Evolutionary conservation across 2,113 vertebrate genomes (phyloP), one percentile per base, ranked within the genome.

Genomic region (Coregonus clupeaformis): DNA sequence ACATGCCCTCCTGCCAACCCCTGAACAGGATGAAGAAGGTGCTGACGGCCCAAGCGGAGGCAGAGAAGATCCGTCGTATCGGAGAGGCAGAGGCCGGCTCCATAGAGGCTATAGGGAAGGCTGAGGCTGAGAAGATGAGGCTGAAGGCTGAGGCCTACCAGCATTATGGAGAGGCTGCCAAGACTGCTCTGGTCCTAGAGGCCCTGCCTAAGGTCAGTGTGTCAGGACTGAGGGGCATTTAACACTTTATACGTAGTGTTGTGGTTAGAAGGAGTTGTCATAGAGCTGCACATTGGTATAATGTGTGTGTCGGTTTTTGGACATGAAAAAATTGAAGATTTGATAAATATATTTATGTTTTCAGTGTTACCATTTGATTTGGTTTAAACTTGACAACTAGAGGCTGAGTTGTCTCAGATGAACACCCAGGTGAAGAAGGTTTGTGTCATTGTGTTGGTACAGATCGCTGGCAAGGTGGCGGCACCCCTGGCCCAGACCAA

Each of bases 141-240:
- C 92, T 99, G 84, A 99, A 99, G 66, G 97, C 97, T 0, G 95
- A 96, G 69, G 94, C 96, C 0, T 98, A 99, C 86, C 94, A 94
- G 88, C 91, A 94, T 77, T 99, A 98, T 0, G 97, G 97, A 11
- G 95, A 97, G 0, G 96, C 97, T 1, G 98, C 97, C 80, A 95
- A 97, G 91, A 94, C 95, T 0, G 94, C 97, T 3, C 83, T 99
- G 62, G 95, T 99, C 77, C 91, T 99, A 85, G 97, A 99, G 63
- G 94, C 96, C 0, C 90, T 99, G 68, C 98, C 98, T n/a, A 93
- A 95, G 95, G 97, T 99, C 77, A 89, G 84, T 52, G 45, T 62
- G 22, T 22, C 22, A 62, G 59, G 24, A 25, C 22, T 42, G 36
- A 62, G 25, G 47, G 42, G 36, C 9, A 42, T 42, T 11, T 42